Base-by-base conservation (phyloP, 1,140 invertebrate genomes). In the Brachionus rotundiformis region DNA sequence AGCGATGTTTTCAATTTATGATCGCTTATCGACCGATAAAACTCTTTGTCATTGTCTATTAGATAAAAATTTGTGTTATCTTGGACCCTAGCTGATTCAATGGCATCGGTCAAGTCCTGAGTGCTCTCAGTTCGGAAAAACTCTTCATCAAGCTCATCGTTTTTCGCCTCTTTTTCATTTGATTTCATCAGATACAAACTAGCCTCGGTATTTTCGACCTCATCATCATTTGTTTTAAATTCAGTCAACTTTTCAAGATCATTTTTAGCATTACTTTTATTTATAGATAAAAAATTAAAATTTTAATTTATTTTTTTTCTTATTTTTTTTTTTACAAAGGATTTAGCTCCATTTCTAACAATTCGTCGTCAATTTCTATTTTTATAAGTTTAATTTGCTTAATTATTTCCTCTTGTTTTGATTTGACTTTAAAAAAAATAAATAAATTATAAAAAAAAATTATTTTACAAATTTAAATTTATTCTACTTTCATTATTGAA, bases 291-390 rank as follows among this genome's bases (percentile, higher is more conserved):
- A n/a, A n/a, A n/a, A n/a, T 39, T 39, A 39, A 39, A 39, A 39
- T 39, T 1, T 11, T 39, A 39, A 39, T 39, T 11, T 11, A 39
- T 39, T 39, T 39, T 39, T 39, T 39, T 10, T 39, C n/a, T n/a
- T n/a, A n/a, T n/a, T n/a, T n/a, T n/a, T n/a, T n/a, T n/a, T 77
- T 77, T 47, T 79, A 79, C 76, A 59, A 79, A 31, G 76, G 76
- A 41, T 79, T 79, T 3, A 79, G 33, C 36, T 54, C 47, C 44
- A 63, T 63, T n/a, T 79, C 76, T 19, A 54, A 6, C n/a, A 79
- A 27, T 33, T 79, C 59, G 4, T 33, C 19, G 59, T 79, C 76
- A 54, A 79, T 79, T 19, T 59, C 59, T 8, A 79, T 3, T 73
- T 73, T 41, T 4, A 73, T 31, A 13, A 39, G n/a, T 59, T 59